Evolutionary conservation across 1,140 invertebrate genomes (phyloP).

Genomic region (Linepithema humile): DNA sequence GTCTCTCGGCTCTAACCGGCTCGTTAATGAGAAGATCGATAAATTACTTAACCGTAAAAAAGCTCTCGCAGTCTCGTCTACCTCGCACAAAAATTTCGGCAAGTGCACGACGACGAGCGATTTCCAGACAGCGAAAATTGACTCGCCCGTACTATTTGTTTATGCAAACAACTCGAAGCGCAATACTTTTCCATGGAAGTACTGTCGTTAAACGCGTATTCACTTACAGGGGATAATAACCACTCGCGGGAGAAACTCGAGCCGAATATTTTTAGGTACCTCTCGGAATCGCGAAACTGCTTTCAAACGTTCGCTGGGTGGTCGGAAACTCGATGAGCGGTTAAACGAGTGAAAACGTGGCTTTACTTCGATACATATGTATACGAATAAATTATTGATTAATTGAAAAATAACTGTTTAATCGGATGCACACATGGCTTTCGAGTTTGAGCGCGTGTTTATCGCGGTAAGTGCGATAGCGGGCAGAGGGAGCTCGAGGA

Average conservation of each 20-base stretch:
- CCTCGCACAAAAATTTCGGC: neutral
- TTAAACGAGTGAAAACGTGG: conserved; percentile 9
- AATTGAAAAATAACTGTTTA: conserved; percentile 33
- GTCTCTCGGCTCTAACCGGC: neutral
- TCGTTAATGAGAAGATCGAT: conserved; percentile 57
- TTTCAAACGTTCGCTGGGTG: conserved; percentile 44
- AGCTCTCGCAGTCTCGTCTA: neutral
- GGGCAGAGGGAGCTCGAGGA: neutral
- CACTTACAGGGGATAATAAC: conserved; percentile 53
- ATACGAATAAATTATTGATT: conserved; percentile 36
- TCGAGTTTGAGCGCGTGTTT: conserved; percentile 11
- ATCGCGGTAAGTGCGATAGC: conserved; percentile 21
- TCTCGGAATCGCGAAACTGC: neutral
- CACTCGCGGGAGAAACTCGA: neutral
- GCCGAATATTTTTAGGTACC: neutral
- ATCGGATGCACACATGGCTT: neutral
- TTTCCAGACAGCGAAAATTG: conserved; percentile 15
- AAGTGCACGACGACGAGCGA: neutral
- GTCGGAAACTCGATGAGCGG: neutral
- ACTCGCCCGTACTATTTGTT: conserved; percentile 47
- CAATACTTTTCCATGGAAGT: neutral
- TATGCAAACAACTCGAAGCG: conserved; percentile 28
- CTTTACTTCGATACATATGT: neutral
- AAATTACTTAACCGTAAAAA: conserved; percentile 22
- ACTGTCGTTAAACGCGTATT: conserved; percentile 25